Evolutionary conservation across 1,140 invertebrate species (phyloP).

Genomic region (Mercenaria mercenaria): DNA sequence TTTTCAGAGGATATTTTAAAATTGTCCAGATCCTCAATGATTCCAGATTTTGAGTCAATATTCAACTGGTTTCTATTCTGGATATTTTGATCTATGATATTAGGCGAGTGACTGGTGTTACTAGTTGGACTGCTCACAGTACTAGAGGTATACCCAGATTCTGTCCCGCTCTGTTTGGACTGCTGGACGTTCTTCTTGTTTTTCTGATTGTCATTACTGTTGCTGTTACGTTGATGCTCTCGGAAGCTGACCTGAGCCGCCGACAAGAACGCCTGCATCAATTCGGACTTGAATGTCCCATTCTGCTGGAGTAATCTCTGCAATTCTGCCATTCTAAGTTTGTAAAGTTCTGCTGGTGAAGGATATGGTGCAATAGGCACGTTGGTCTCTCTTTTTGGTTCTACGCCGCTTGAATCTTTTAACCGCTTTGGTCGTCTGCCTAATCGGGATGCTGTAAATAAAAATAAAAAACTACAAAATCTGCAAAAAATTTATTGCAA

Average conservation of each 20-base stretch:
- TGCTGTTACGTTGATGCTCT: conserved; percentile 78
- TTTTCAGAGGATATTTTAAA: conserved; percentile 21
- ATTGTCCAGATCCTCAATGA: conserved; percentile 60
- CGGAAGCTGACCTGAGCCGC: conserved; percentile 81
- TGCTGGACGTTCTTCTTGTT: conserved; percentile 30
- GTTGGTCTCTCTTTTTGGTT: conserved; percentile 71
- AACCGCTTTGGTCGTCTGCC: conserved; percentile 85
- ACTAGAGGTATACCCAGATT: conserved; percentile 11
- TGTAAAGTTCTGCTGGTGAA: conserved; percentile 75
- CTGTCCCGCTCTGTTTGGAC: conserved; percentile 45
- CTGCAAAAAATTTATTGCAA: too few species aligned
- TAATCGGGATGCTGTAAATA: conserved; percentile 84
- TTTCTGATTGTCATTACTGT: conserved; percentile 59
- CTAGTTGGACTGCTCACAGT: conserved; percentile 30
- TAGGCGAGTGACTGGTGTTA: background rate
- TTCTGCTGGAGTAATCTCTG: conserved; percentile 82
- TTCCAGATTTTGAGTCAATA: conserved; percentile 54
- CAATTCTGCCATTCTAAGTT: conserved; percentile 83
- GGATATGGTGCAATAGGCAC: conserved; percentile 84
- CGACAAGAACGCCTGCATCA: conserved; percentile 82
- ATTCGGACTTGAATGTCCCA: conserved; percentile 81
- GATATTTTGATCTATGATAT: conserved; percentile 55
- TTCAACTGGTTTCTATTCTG: conserved; percentile 41
- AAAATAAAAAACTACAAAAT: conserved; percentile 58
- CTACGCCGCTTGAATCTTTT: conserved; percentile 81